Evolutionary conservation across 1,140 invertebrate genomes (phyloP).

Genomic region (Melanaphis sacchari): DNA sequence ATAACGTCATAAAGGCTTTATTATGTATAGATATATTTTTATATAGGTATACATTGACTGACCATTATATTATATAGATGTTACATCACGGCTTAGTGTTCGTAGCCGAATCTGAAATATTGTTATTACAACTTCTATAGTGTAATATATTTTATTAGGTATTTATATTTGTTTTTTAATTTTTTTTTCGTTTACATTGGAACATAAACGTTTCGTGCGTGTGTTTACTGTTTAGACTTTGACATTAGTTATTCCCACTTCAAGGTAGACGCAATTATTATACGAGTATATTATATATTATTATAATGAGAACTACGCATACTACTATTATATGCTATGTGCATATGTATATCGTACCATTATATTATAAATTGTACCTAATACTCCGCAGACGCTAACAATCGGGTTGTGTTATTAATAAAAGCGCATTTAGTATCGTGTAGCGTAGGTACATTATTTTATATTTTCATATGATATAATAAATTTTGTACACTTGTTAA

Average conservation of each 20-base stretch:
- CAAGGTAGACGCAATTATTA: constrained; percentile 12
- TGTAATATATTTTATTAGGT: neutral
- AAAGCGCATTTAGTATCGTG: neutral
- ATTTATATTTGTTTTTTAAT: constrained; percentile 13
- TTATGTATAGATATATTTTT: neutral
- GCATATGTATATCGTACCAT: neutral
- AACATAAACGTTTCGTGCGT: neutral
- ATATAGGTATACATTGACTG: neutral
- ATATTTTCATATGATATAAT: neutral
- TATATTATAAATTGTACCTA: too few species aligned
- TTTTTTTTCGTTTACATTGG: neutral
- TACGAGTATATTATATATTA: neutral
- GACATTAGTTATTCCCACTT: neutral
- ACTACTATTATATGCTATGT: neutral
- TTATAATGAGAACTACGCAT: neutral
- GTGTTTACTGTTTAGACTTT: neutral
- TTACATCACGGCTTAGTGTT: neutral
- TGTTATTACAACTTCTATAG: neutral
- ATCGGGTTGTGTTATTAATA: neutral
- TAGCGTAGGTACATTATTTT: neutral
- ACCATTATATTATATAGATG: neutral
- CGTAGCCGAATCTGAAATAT: neutral
- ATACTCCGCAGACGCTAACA: neutral
- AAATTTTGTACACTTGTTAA: neutral
- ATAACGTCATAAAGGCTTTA: neutral